These are phyloP conservation scores for Drosophila kuntzei DNA, from an alignment of 2,888 invertebrate species.

Conservation along the genomic window DNA sequence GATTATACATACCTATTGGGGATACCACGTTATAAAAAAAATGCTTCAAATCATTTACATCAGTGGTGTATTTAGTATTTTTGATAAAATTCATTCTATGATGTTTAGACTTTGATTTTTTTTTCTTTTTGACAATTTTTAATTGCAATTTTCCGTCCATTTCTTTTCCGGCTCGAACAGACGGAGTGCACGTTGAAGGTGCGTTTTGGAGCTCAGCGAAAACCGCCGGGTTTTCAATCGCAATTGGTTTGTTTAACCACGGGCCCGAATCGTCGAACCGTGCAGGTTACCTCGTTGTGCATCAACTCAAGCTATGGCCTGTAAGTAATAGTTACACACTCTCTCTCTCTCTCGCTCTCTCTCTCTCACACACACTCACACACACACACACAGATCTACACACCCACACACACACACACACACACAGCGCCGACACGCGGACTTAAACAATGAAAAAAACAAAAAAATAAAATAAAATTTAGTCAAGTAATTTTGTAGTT, in stretches of 20 bases:
- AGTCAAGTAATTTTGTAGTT: slow-evolving; percentile 57
- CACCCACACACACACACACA: slow-evolving; percentile 4
- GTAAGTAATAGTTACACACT: slow-evolving; percentile 88
- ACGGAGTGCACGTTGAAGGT: slow-evolving; percentile 88
- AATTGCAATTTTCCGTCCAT: not conserved
- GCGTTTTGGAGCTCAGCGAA: slow-evolving; percentile 91
- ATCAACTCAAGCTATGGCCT: slow-evolving; percentile 98
- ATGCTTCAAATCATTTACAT: too few species aligned
- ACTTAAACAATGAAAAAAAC: slow-evolving; percentile 13
- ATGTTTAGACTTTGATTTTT: too few species aligned
- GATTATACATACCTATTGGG: too few species aligned
- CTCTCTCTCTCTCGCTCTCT: slow-evolving; percentile 3
- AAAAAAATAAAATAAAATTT: slow-evolving; percentile 18
- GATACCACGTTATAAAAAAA: too few species aligned
- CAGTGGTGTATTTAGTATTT: too few species aligned
- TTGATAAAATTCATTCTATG: too few species aligned
- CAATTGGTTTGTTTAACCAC: slow-evolving; percentile 96
- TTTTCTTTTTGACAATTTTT: too few species aligned
- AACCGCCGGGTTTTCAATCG: slow-evolving; percentile 98
- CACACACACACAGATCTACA: not conserved
- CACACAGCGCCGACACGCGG: slow-evolving; percentile 35
- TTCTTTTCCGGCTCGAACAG: slow-evolving; percentile 58
- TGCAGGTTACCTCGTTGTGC: slow-evolving; percentile 93
- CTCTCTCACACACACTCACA: slow-evolving; percentile 4
- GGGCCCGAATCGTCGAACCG: slow-evolving; percentile 88